These are phyloP conservation scores for Tetragnatha montana DNA, from an alignment of 2,888 invertebrate species.

Conservation along the genomic window DNA sequence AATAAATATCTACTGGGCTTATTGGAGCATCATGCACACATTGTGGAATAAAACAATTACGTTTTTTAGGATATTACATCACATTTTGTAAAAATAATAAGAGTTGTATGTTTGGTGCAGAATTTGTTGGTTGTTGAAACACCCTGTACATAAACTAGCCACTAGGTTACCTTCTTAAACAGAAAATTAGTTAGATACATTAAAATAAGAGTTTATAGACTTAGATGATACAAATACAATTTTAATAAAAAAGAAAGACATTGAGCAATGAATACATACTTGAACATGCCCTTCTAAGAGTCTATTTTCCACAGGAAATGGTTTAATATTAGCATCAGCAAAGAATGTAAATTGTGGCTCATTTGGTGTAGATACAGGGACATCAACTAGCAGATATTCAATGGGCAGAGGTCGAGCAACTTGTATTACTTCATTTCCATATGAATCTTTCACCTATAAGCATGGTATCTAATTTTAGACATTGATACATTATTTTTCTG, in stretches of 20 bases:
- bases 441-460: conserved; percentile 94
- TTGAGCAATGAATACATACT: conserved; percentile 35
- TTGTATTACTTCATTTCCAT: conserved; percentile 97
- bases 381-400: conserved; percentile 96
- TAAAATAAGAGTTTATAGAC: neutral
- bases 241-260: neutral
- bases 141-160: too few species aligned
- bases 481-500: too few species aligned
- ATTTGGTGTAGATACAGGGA: conserved; percentile 93
- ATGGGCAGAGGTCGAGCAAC: conserved; percentile 96
- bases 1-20: too few species aligned
- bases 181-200: neutral
- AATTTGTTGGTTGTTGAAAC: too few species aligned
- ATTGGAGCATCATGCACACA: too few species aligned
- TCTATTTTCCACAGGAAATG: conserved; percentile 90
- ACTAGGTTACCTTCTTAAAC: neutral
- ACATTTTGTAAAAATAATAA: too few species aligned
- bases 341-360: conserved; percentile 87
- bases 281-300: conserved; percentile 86
- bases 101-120: too few species aligned
- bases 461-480: conserved; percentile 73
- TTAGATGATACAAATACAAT: neutral
- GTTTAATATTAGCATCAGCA: conserved; percentile 77
- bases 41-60: too few species aligned
- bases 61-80: too few species aligned